Evolutionary conservation across 2,797 vertebrate genomes (phyloP), one percentile per base, ranked within the genome.

Genomic region (Enteromius unitaeniatus): DNA sequence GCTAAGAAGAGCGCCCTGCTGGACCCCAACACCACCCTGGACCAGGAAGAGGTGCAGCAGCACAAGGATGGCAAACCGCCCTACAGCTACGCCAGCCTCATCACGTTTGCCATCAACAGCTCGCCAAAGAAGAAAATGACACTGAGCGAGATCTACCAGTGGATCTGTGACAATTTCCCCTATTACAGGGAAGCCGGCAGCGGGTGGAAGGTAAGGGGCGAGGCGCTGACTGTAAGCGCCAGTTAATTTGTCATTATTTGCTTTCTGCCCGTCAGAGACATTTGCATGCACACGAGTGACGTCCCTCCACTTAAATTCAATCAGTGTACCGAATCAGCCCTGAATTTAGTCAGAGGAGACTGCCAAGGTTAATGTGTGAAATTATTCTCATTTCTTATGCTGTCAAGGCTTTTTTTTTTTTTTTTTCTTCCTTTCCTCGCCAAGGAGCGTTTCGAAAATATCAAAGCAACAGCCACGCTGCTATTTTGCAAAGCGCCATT

Each of bases 81-180:
- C 0, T 97, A 97, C 90, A 97, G 97, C 93, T 97, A 97, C 37
- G 97, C 97, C 94, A 97, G 96, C 92, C 96, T 97, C 90, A 97
- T 97, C 90, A 97, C 97, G 2, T 97, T 97, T 67, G 97, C 97
- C 88, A 97, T 97, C 94, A 97, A 97, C 93, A 97, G 96, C 94
- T 97, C 97, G 87, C 95, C 96, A 93, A 97, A 97, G 95, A 97
- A 97, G 95, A 97, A 97, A 93, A 97, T 97, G 97, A 97, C 97
- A 84, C 94, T 97, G 92, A 97, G 97, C 83, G 97, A 97, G 93
- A 97, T 97, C 94, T 97, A 97, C 91, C 97, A 97, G 93, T 97
- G 97, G 97, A 97, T 97, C 94, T 97, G 97, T 94, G 97, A 97
- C 93, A 97, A 97, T 93, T 97, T 97, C 86, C 97, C 97, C 8